A percentile compares a stretch with the other conserved stretches of the same genome.
Evolutionary conservation across 2,113 vertebrate genomes (phyloP).

Genomic region (Thalassoma bifasciatum): DNA sequence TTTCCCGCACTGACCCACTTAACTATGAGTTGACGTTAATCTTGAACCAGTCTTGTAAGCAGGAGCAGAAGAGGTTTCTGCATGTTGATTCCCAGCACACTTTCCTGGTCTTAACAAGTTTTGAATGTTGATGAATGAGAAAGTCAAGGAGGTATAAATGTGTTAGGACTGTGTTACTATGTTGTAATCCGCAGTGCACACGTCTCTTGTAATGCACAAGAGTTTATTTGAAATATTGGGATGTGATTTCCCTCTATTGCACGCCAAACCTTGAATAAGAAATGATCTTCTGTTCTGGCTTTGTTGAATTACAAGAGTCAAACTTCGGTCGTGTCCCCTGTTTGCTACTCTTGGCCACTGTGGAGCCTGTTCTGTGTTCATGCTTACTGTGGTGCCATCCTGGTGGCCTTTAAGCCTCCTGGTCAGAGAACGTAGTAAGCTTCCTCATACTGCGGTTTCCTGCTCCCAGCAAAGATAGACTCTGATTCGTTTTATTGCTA

Average conservation of each 20-base stretch:
- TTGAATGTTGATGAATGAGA: neutral
- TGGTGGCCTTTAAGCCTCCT: conserved; percentile 22
- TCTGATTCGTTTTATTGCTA: conserved; percentile 39
- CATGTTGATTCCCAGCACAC: neutral
- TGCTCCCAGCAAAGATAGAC: conserved; percentile 32
- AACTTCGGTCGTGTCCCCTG: conserved; percentile 49
- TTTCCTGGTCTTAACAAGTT: neutral
- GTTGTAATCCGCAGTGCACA: neutral
- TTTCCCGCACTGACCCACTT: conserved; percentile 27
- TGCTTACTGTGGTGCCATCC: conserved; percentile 41
- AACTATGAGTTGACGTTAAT: neutral
- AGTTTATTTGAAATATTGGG: neutral
- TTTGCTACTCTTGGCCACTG: conserved; percentile 63
- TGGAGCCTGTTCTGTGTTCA: conserved; percentile 31
- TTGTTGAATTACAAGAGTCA: conserved; percentile 49
- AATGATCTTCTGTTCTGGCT: conserved; percentile 8
- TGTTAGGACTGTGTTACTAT: neutral
- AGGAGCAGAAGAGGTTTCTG: neutral
- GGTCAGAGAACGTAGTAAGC: conserved; percentile 52
- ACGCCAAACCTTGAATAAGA: conserved; percentile 13
- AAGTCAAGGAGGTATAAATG: neutral
- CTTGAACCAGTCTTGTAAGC: neutral
- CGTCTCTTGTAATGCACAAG: neutral
- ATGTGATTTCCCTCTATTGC: neutral
- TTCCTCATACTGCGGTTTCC: conserved; percentile 9